Base-by-base conservation (phyloP, 2,113 vertebrate genomes). In the Rhinopomastus cyanomelas region DNA sequence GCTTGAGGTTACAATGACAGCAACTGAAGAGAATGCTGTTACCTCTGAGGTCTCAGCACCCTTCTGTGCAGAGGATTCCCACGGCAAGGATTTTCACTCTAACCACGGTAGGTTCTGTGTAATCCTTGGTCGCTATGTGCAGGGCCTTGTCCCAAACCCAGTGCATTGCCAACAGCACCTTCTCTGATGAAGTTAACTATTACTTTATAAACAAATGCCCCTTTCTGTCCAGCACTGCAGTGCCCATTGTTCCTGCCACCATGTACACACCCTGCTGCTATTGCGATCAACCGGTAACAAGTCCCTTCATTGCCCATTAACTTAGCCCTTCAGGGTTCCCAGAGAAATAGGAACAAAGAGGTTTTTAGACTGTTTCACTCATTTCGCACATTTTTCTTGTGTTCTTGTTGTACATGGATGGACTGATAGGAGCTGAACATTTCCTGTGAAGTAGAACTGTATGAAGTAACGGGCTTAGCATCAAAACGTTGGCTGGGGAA, bases 321-420 rank as follows among this genome's bases (percentile, higher is more conserved):
- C 59, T n/a, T 34, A 79, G 44, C 4, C n/a, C 32, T 87, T 87
- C 87, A 36, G 46, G 51, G 10, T 42, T 68, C 32, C 22, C 66
- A 62, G 59, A 88, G 20, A 93, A 74, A 88, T 5, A 84, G 61
- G 72, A 92, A 84, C 57, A 90, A 84, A 84, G 65, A 86, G 9
- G 32, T 61, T 91, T 93, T 90, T 56, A 64, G 46, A 9, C 16
- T 59, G 3, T 78, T 95, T 90, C 8, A 8, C 37, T 86, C 66
- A n/a, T n/a, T 27, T 49, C 25, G 29, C 26, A 37, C 16, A 12
- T 68, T 91, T 88, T 77, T 48, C 16, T 57, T 55, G 5, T 32
- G 62, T 49, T 71, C 56, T 60, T 81, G 30, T 0, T 2, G 26
- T 27, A 86, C 84, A 78, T 29, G 2, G 32, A 48, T 53, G 9